Conservation (phyloP, 2,888 invertebrate species). For the Coenonympha glycerion region DNA sequence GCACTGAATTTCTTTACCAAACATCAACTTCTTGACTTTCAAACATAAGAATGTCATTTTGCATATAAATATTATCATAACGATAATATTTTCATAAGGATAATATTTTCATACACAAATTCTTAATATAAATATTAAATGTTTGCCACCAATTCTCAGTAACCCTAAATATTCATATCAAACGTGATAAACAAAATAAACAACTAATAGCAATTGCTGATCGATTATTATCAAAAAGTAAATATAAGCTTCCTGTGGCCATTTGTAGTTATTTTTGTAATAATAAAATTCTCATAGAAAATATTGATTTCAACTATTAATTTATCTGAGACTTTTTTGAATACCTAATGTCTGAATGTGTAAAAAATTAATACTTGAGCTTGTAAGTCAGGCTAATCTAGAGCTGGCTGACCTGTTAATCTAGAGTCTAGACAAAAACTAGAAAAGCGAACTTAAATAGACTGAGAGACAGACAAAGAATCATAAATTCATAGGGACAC, state of each 20-base stretch:
- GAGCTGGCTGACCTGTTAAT: too few species aligned
- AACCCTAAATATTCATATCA: neutral
- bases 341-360: too few species aligned
- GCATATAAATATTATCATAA: neutral
- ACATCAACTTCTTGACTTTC: neutral
- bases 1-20: too few species aligned
- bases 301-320: neutral
- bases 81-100: neutral
- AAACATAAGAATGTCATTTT: neutral
- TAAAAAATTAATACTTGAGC: too few species aligned
- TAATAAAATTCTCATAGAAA: neutral
- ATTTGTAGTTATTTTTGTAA: constrained; percentile 4
- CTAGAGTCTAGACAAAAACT: too few species aligned
- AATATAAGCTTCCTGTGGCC: constrained; percentile 13
- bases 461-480: neutral
- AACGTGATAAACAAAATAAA: constrained; percentile 19
- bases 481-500: neutral
- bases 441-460: too few species aligned
- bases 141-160: neutral
- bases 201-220: constrained; percentile 8
- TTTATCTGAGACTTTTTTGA: neutral
- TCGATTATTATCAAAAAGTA: constrained; percentile 8
- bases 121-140: neutral
- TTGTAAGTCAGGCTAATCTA: too few species aligned
- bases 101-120: neutral